Evolutionary conservation across 2,888 invertebrate genomes (phyloP).

Genomic region (Nebria salina): DNA sequence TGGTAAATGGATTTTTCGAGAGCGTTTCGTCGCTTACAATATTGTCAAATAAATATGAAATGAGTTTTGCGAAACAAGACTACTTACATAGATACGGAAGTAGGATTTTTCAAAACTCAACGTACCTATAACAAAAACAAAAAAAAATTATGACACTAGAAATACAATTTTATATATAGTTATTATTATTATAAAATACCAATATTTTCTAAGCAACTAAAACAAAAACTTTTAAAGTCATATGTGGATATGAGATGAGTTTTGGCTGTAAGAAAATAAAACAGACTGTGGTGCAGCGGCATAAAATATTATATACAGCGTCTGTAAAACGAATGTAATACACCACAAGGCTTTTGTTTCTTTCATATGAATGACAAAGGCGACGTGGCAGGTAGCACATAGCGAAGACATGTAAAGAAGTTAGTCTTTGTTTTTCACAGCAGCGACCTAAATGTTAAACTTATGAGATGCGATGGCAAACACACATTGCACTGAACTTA

Average conservation of each 20-base stretch:
- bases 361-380: slow-evolving; percentile 44
- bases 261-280: background rate
- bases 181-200: no score
- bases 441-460: slow-evolving; percentile 31
- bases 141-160: background rate
- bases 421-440: slow-evolving; percentile 23
- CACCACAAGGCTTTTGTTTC: slow-evolving; percentile 36
- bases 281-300: background rate
- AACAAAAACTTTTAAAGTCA: background rate
- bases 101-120: background rate
- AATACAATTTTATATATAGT: no score
- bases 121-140: slow-evolving; percentile 28
- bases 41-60: background rate
- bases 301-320: slow-evolving; percentile 16
- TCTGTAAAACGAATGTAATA: slow-evolving; percentile 31
- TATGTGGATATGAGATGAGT: background rate
- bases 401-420: slow-evolving; percentile 43
- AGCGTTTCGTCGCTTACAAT: background rate
- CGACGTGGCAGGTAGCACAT: slow-evolving; percentile 9
- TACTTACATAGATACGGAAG: background rate
- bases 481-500: slow-evolving; percentile 4
- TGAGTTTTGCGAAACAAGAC: background rate
- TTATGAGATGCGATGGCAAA: slow-evolving; percentile 11
- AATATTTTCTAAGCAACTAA: background rate
- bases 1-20: background rate